phyloP scores from a whole-genome alignment of 2,797 vertebrate species.

The Protonibea diacanthus region DNA sequence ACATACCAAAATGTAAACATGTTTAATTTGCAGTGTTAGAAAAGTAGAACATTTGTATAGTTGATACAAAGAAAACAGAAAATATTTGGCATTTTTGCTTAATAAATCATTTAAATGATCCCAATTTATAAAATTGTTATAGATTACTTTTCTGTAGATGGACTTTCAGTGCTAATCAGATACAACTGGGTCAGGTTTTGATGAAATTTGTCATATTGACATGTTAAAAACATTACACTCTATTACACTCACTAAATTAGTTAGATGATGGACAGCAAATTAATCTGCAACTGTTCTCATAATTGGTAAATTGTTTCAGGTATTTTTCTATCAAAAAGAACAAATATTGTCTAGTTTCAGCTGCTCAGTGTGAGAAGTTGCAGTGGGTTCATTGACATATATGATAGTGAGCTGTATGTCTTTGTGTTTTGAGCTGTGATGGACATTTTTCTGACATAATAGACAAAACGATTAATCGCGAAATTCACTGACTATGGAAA shows the following conservation, averaged over 20 bases:
- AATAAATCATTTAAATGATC: neutral
- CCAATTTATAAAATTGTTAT: neutral
- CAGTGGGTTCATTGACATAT: neutral
- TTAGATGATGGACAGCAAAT: neutral
- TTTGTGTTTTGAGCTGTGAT: neutral
- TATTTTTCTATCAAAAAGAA: neutral
- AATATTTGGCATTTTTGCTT: too few species aligned
- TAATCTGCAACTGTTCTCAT: too few species aligned
- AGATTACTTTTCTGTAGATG: neutral
- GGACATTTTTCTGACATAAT: too few species aligned
- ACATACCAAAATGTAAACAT: neutral
- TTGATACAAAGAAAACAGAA: too few species aligned
- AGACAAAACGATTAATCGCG: neutral
- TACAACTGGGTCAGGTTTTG: neutral
- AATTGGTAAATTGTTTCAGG: neutral
- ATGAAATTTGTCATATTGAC: neutral
- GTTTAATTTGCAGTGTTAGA: neutral
- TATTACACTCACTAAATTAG: neutral
- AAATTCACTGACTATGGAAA: neutral
- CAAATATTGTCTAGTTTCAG: neutral
- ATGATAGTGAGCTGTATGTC: neutral
- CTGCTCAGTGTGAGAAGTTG: neutral
- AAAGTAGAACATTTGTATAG: neutral
- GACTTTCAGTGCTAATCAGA: neutral
- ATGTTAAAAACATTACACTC: neutral